phyloP scores from a whole-genome alignment of 1,140 invertebrate genomes.

The Apolygus lucorum region DNA sequence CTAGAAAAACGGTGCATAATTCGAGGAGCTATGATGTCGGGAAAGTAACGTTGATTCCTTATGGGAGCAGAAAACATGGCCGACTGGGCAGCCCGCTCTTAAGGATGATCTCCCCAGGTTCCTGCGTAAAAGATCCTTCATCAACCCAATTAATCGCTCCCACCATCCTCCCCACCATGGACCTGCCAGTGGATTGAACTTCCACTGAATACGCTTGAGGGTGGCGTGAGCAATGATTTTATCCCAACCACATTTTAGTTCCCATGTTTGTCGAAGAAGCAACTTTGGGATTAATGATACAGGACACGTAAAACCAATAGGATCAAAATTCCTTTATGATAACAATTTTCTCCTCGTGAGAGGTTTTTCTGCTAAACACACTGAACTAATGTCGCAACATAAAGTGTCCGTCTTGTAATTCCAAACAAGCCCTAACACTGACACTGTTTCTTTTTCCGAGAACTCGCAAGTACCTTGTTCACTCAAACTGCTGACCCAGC shows the following conservation, averaged over 20 bases:
- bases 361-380: neutral
- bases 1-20: too few species aligned
- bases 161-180: too few species aligned
- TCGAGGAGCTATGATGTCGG: too few species aligned
- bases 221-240: neutral
- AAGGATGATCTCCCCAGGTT: too few species aligned
- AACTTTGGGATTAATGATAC: slow-evolving; percentile 34
- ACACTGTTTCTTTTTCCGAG: neutral
- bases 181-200: too few species aligned
- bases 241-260: slow-evolving; percentile 33
- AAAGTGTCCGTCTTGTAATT: neutral
- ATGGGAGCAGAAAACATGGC: too few species aligned
- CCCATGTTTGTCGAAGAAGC: slow-evolving; percentile 34
- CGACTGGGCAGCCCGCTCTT: too few species aligned
- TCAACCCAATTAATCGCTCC: too few species aligned
- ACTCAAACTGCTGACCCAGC: neutral
- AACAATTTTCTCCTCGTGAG: neutral
- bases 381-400: neutral
- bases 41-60: too few species aligned
- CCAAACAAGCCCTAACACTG: neutral
- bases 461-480: too few species aligned
- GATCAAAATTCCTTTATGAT: slow-evolving; percentile 35
- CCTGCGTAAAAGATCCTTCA: too few species aligned
- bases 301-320: slow-evolving; percentile 35
- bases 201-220: neutral